These are phyloP conservation scores for Heliopora coerulea DNA, from an alignment of 92 coral and sea anemone species.

Conservation along the genomic window DNA sequence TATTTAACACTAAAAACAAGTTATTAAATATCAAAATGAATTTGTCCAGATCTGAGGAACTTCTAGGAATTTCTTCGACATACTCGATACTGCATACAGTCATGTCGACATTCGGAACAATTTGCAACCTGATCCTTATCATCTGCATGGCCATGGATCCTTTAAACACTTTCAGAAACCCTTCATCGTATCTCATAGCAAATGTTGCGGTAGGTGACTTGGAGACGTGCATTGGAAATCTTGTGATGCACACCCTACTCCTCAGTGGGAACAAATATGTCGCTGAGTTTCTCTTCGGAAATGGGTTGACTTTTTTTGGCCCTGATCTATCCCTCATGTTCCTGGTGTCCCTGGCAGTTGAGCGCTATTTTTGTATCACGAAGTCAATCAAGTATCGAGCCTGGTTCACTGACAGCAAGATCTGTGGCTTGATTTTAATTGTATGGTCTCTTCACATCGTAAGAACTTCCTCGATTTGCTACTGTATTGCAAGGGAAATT, in stretches of 20 bases:
- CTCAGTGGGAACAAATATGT: background rate
- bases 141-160: slow-evolving; percentile 13
- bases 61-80: too few relatives aligned
- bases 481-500: background rate
- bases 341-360: background rate
- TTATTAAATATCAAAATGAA: too few relatives aligned
- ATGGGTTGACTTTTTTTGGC: slow-evolving; percentile 6
- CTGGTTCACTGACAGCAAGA: background rate
- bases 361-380: slow-evolving; percentile 13
- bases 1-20: too few relatives aligned
- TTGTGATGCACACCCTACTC: background rate
- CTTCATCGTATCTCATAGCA: slow-evolving; percentile 13
- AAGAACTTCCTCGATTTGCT: background rate
- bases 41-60: too few relatives aligned
- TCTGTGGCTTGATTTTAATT: background rate
- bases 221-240: slow-evolving; percentile 1
- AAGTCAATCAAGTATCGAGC: background rate
- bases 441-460: slow-evolving; percentile 3
- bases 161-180: slow-evolving; percentile 2
- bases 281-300: background rate
- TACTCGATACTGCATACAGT: too few relatives aligned
- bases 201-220: slow-evolving; percentile 7
- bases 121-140: background rate
- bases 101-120: background rate
- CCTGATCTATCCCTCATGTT: slow-evolving; percentile 4